These are phyloP conservation scores for Lithobates pipiens DNA, from an alignment of 2,797 vertebrate species.

Conservation along the genomic window DNA sequence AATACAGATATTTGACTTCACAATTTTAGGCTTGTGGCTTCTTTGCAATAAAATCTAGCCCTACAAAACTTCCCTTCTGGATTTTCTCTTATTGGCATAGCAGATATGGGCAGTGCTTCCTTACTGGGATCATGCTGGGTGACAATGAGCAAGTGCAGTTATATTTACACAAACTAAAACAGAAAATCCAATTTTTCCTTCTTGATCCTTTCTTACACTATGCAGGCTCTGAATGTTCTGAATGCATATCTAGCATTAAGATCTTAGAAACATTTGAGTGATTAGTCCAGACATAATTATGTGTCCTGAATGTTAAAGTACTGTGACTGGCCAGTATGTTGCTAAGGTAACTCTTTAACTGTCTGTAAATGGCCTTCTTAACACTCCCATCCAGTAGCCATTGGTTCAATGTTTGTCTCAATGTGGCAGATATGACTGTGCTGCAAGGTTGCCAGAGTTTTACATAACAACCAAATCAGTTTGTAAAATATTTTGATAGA, in stretches of 20 bases:
- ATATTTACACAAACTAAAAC: background rate
- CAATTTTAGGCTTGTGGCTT: too few relatives aligned
- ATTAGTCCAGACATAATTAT: too few relatives aligned
- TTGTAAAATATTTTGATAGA: background rate
- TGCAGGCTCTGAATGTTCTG: background rate
- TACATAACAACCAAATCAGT: background rate
- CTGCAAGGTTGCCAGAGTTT: background rate
- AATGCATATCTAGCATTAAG: background rate
- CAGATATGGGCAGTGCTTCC: too few relatives aligned
- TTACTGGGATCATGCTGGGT: background rate
- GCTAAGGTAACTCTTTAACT: slow-evolving; percentile 2
- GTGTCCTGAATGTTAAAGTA: background rate
- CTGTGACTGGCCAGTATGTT: background rate
- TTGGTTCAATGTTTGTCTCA: background rate
- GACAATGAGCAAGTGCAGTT: background rate
- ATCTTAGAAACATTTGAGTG: background rate
- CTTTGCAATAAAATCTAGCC: too few relatives aligned
- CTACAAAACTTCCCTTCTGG: too few relatives aligned
- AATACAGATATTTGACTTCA: too few relatives aligned
- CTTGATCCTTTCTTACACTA: background rate
- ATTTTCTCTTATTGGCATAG: too few relatives aligned
- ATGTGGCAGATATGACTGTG: background rate
- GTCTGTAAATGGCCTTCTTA: background rate
- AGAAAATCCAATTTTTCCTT: background rate
- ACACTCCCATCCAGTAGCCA: background rate